Conservation (phyloP, 1,140 invertebrate species). For the Plodia interpunctella region DNA sequence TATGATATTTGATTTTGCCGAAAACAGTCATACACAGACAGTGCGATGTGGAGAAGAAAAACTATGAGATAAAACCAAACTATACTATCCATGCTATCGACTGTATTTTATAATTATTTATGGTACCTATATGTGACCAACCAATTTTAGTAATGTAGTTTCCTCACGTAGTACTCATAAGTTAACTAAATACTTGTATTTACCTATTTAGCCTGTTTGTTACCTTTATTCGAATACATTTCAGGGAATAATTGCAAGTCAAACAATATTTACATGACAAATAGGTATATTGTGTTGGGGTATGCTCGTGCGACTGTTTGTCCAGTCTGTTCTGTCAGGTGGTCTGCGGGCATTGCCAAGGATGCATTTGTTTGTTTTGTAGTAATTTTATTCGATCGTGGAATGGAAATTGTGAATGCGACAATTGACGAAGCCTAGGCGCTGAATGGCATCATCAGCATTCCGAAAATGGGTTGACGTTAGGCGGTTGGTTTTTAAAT, state of each 20-base stretch:
- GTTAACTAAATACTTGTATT: not conserved
- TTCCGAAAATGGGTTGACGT: no score
- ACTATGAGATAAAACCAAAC: no score
- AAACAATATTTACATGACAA: slow-evolving; percentile 1
- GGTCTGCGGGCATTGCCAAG: not conserved
- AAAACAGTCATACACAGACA: no score
- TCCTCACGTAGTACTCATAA: not conserved
- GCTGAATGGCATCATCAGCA: no score
- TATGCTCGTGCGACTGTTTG: not conserved
- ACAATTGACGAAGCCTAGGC: no score
- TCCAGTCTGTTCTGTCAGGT: slow-evolving; percentile 1
- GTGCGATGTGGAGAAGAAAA: no score
- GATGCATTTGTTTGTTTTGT: not conserved
- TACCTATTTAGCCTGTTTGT: not conserved
- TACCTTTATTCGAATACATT: slow-evolving; percentile 2
- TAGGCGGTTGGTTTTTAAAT: no score
- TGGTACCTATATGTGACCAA: not conserved
- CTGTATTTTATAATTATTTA: not conserved
- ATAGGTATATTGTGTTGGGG: not conserved
- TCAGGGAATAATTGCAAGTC: not conserved
- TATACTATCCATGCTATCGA: no score
- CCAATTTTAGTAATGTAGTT: not conserved
- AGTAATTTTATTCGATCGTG: no score
- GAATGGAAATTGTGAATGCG: no score
- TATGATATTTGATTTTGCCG: no score